A percentile compares a stretch with the other conserved stretches of the same genome.
These are phyloP conservation scores for Cerceris rybyensis DNA, from an alignment of 2,888 invertebrate genomes.

Conservation along the genomic window DNA sequence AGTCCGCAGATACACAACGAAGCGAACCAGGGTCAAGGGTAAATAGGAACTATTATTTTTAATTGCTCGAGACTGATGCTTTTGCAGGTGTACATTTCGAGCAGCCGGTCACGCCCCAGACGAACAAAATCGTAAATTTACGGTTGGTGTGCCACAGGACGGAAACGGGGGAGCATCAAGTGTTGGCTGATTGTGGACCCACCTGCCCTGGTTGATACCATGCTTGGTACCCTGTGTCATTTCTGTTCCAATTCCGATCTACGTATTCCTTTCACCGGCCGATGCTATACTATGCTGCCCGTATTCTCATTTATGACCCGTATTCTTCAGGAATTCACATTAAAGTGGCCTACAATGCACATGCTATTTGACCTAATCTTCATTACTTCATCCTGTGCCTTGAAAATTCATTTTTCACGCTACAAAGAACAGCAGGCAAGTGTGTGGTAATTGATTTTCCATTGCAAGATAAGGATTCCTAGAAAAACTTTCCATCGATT, in stretches of 20 bases:
- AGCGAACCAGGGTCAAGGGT: constrained; percentile 13
- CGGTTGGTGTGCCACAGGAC: constrained; percentile 69
- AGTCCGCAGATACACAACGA: background rate
- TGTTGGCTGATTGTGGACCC: constrained; percentile 67
- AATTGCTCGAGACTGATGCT: constrained; percentile 36
- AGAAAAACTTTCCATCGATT: too few relatives aligned
- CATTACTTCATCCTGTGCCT: too few relatives aligned
- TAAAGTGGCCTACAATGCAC: too few relatives aligned
- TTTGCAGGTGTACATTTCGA: constrained; percentile 49
- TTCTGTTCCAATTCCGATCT: constrained; percentile 31
- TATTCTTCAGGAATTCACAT: too few relatives aligned
- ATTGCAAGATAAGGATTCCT: too few relatives aligned
- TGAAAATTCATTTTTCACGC: too few relatives aligned
- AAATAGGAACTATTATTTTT: constrained; percentile 42
- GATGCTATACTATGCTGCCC: background rate
- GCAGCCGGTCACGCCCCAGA: constrained; percentile 58
- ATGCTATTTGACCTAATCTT: too few relatives aligned
- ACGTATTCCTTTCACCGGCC: background rate
- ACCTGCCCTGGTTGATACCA: constrained; percentile 64
- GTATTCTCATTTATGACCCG: constrained; percentile 6
- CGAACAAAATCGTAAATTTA: constrained; percentile 68
- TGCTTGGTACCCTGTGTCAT: constrained; percentile 34
- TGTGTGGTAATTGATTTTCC: too few relatives aligned
- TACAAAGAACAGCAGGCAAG: too few relatives aligned
- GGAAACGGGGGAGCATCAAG: constrained; percentile 74